phyloP scores from a whole-genome alignment of 1,140 invertebrate genomes.

The Rhopalosiphum padi region DNA sequence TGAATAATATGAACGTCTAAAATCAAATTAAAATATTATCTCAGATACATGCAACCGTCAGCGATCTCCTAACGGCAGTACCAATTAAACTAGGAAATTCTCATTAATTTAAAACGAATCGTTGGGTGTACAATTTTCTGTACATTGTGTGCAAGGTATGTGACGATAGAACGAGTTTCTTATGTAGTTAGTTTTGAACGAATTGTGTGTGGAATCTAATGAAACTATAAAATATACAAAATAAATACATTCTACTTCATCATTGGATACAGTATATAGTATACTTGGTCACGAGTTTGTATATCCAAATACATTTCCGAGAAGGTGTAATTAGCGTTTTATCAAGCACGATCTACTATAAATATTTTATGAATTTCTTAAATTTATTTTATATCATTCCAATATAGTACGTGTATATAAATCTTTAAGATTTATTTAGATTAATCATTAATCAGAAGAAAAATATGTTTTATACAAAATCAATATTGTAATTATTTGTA shows the following conservation, averaged over 20 bases:
- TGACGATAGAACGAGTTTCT: background rate
- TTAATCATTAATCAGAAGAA: background rate
- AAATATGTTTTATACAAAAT: background rate
- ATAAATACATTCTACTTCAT: background rate
- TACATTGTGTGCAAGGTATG: background rate
- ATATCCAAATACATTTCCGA: background rate
- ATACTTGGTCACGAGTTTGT: background rate
- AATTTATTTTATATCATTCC: background rate
- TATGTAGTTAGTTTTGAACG: background rate
- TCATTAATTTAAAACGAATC: constrained; percentile 41
- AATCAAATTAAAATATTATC: constrained; percentile 52
- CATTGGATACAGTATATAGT: background rate
- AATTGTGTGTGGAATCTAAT: constrained; percentile 39
- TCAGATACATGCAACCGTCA: constrained; percentile 19
- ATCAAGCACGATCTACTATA: background rate
- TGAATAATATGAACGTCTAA: background rate
- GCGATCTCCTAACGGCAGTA: background rate
- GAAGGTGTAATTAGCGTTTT: constrained; percentile 19
- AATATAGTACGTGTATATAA: background rate
- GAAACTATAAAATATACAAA: constrained; percentile 19
- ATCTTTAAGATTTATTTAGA: background rate
- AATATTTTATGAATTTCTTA: background rate
- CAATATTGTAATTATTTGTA: background rate
- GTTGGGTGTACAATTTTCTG: background rate
- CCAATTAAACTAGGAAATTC: constrained; percentile 49